Percentiles rank a stretch among this genome's conserved stretches.
Evolutionary conservation across 30 jellyfish, hydroid and myxozoan genomes (phyloP).

Genomic region (Hydra vulgaris): DNA sequence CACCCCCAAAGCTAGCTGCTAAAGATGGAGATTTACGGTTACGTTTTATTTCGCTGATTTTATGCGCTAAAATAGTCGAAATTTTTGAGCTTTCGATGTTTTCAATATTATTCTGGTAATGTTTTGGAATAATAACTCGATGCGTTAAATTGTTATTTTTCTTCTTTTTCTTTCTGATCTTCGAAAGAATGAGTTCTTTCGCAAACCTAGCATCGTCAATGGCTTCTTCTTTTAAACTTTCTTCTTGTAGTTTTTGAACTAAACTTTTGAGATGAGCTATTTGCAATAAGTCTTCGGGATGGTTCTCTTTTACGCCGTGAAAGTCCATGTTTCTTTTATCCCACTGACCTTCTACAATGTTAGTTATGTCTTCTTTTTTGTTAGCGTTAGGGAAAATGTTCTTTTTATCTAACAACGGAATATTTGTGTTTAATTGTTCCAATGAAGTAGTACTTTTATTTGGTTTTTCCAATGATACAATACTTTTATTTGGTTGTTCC

Average conservation of each 20-base stretch:
- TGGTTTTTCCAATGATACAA: too few species aligned
- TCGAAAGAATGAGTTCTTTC: conserved; percentile 1
- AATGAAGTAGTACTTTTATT: too few species aligned
- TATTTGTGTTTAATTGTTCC: too few species aligned
- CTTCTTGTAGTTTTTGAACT: conserved; percentile 20
- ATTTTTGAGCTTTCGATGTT: not conserved
- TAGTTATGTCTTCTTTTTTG: not conserved
- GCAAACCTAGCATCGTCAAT: conserved; percentile 11
- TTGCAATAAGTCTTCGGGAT: conserved; percentile 4
- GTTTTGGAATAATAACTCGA: conserved; percentile 10
- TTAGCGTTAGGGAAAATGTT: not conserved
- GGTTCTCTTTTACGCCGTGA: conserved; percentile 3
- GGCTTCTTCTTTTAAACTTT: conserved; percentile 16
- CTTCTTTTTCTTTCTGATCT: not conserved
- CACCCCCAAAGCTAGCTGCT: conserved; percentile 4
- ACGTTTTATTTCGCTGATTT: conserved; percentile 19
- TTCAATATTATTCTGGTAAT: not conserved
- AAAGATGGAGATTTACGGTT: not conserved
- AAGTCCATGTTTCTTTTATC: conserved; percentile 17
- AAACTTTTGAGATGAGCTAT: conserved; percentile 16
- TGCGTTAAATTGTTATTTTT: not conserved
- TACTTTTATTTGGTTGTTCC: not conserved
- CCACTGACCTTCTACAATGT: conserved; percentile 12
- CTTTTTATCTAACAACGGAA: too few species aligned
- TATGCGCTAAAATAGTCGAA: conserved; percentile 9